Evolutionary conservation across 2,113 vertebrate species (phyloP), one percentile per base, ranked within the genome.

Genomic region (Entelurus aequoreus): DNA sequence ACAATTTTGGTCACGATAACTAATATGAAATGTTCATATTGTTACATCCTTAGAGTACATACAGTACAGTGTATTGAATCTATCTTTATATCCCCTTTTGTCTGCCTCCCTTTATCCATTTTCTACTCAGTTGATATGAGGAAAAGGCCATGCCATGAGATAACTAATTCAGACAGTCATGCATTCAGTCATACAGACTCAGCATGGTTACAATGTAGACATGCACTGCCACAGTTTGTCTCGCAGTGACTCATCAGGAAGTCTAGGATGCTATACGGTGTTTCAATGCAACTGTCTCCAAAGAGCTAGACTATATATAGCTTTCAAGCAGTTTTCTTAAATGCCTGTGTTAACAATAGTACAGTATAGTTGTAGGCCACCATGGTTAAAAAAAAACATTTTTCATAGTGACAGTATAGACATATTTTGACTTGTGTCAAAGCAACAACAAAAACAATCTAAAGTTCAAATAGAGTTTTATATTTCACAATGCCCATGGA

Each of bases 51-150:
- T 28, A 28, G 28, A 28, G 28, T 28, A 28, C 28, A 28, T 28
- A 28, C 28, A 28, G 28, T 28, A 28, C 60, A 37, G 55, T 1
- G 6, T 36, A 28, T 38, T 19, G 1, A 42, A 37, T 54, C 60
- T 60, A 63, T 8, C 40, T 12, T 50, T 38, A 6, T 36, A 36
- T 54, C 8, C 12, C 52, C 1, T 40, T 21, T 12, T 59, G 48
- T n/a, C 11, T 62, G 50, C 54, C 48, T 12, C 21, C 1, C 19
- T 62, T 7, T 8, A 9, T 54, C 28, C 15, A 16, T 54, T 1
- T 21, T 35, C 13, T 50, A 19, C 50, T 63, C 42, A 47, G 44
- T 12, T 65, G 57, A 61, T 40, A 52, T 38, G 47, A 65, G 74
- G 44, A 12, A 3, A 36, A 7, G 19, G 54, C 13, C 61, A 57